phyloP scores from a whole-genome alignment of 2,888 invertebrate species.

The Ellobium chinense region DNA sequence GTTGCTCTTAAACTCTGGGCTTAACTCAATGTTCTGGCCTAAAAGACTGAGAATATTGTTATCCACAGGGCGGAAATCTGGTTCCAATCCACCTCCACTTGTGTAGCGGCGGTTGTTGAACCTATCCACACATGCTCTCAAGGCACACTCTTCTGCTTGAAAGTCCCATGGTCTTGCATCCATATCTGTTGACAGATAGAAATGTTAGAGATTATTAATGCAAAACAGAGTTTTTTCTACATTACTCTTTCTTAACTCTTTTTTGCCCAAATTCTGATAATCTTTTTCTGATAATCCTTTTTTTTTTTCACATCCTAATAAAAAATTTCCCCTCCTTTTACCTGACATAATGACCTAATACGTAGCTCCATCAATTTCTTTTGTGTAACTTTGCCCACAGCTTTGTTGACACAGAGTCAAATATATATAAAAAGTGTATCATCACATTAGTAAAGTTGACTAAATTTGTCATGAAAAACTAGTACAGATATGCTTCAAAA shows the following conservation, averaged over 20 bases:
- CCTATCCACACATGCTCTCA: constrained; percentile 95
- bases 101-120: constrained; percentile 95
- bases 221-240: not conserved
- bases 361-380: too few relatives aligned
- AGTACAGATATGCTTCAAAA: too few relatives aligned
- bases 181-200: constrained; percentile 85
- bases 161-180: constrained; percentile 98
- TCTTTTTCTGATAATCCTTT: not conserved
- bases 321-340: too few relatives aligned
- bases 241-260: not conserved
- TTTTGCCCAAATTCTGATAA: not conserved
- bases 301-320: not conserved
- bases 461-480: too few relatives aligned
- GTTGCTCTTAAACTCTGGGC: constrained; percentile 85
- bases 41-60: constrained; percentile 90
- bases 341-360: too few relatives aligned
- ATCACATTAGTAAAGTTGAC: too few relatives aligned
- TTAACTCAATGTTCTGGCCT: constrained; percentile 88
- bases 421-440: too few relatives aligned
- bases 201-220: not conserved
- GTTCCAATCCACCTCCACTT: constrained; percentile 81
- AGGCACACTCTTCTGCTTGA: constrained; percentile 96
- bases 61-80: constrained; percentile 85
- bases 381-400: too few relatives aligned
- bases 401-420: too few relatives aligned